Percentiles rank a stretch among this genome's conserved stretches.
Evolutionary conservation across 2,888 invertebrate species (phyloP).

Genomic region (Cantharis rufa): DNA sequence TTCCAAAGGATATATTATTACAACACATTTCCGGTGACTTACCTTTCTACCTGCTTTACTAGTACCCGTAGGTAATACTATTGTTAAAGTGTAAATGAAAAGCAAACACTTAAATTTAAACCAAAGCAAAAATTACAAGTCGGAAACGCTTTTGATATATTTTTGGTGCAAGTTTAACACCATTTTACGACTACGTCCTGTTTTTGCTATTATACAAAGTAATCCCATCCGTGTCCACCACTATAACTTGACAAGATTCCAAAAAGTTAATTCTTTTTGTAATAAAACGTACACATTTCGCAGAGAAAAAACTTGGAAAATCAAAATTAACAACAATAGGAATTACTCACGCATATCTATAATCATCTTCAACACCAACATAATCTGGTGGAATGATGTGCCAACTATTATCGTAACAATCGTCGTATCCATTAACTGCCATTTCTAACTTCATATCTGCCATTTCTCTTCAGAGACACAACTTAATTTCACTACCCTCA

Average conservation of each 20-base stretch:
- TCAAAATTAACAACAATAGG: neutral
- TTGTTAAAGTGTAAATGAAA: conserved; percentile 2
- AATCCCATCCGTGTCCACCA: neutral
- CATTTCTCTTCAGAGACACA: neutral
- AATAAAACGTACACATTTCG: neutral
- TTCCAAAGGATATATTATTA: neutral
- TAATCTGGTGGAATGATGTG: conserved; percentile 74
- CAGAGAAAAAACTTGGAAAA: neutral
- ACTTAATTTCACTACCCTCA: neutral
- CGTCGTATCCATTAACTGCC: conserved; percentile 64
- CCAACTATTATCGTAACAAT: conserved; percentile 71
- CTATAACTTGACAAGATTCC: neutral
- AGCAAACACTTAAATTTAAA: conserved; percentile 4
- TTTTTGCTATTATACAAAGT: neutral
- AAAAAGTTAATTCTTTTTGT: neutral
- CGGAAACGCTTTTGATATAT: conserved; percentile 3
- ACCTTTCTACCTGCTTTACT: neutral
- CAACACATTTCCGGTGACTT: neutral
- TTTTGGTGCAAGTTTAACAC: conserved; percentile 6
- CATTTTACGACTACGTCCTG: conserved; percentile 13
- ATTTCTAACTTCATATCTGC: conserved; percentile 51
- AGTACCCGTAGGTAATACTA: neutral
- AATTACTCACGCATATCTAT: conserved; percentile 66
- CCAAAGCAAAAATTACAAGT: neutral
- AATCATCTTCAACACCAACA: conserved; percentile 70